Conservation (phyloP, 2,113 vertebrate species). For the Trinectes maculatus region DNA sequence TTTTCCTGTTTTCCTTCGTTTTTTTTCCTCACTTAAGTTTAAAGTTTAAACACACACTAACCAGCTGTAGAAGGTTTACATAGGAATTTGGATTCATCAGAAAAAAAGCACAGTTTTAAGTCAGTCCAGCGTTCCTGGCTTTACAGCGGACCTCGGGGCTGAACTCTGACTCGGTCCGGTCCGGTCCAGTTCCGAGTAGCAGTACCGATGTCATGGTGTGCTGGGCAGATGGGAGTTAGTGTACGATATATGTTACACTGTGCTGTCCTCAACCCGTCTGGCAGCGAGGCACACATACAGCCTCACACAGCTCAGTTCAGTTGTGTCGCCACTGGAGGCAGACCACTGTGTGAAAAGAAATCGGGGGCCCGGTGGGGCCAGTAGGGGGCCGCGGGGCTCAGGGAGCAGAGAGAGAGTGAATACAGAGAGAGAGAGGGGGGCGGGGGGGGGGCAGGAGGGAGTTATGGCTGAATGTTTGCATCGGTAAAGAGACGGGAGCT, state of each 20-base stretch:
- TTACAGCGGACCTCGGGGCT: conserved; percentile 33
- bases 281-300: neutral
- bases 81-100: conserved; percentile 69
- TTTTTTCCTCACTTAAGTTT: conserved; percentile 61
- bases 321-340: conserved; percentile 43
- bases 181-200: conserved; percentile 24
- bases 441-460: conserved; percentile 1
- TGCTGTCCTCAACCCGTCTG: conserved; percentile 18
- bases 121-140: conserved; percentile 68
- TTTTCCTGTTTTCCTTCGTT: conserved; percentile 10
- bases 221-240: conserved; percentile 58
- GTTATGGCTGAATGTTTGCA: conserved; percentile 43
- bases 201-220: conserved; percentile 44
- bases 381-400: conserved; percentile 50
- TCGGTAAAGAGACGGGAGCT: conserved; percentile 26
- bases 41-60: conserved; percentile 74
- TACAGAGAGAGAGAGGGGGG: conserved; percentile 1
- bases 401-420: conserved; percentile 29
- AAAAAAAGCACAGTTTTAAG: conserved; percentile 73
- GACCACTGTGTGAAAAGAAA: conserved; percentile 32
- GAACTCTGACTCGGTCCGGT: conserved; percentile 32
- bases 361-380: neutral
- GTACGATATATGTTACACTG: conserved; percentile 6
- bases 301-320: conserved; percentile 17
- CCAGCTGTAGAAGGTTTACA: conserved; percentile 69